phyloP scores from a whole-genome alignment of 1,140 invertebrate species.

The Brachionus manjavacas region DNA sequence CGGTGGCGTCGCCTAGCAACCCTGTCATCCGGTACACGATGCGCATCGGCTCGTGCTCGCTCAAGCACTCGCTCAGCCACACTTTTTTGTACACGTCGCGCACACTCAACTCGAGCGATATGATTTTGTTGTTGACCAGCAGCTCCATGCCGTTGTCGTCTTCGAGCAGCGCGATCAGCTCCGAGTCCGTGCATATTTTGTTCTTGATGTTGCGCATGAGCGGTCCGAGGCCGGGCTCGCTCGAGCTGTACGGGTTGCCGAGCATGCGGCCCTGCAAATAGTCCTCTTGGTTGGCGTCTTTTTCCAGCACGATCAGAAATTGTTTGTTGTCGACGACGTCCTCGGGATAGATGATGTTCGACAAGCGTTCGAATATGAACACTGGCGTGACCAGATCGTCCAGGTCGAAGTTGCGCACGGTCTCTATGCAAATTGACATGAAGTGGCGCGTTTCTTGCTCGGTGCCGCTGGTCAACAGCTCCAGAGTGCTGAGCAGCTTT shows the following conservation, averaged over 20 bases:
- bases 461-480: slow-evolving; percentile 91
- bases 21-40: slow-evolving; percentile 97
- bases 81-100: slow-evolving; percentile 72
- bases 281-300: slow-evolving; percentile 96
- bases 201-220: slow-evolving; percentile 97
- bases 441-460: slow-evolving; percentile 92
- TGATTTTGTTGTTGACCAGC: slow-evolving; percentile 96
- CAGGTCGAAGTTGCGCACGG: slow-evolving; percentile 81
- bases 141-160: slow-evolving; percentile 98
- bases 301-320: slow-evolving; percentile 91
- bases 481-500: slow-evolving; percentile 82
- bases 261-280: slow-evolving; percentile 88
- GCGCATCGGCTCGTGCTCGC: slow-evolving; percentile 84
- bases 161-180: slow-evolving; percentile 86
- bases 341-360: slow-evolving; percentile 87
- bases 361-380: slow-evolving; percentile 87
- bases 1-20: slow-evolving; percentile 89
- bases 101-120: slow-evolving; percentile 87
- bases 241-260: slow-evolving; percentile 90
- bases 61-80: slow-evolving; percentile 67
- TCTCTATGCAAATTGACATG: slow-evolving; percentile 93
- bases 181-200: slow-evolving; percentile 77
- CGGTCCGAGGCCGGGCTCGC: slow-evolving; percentile 85
- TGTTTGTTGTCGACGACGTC: slow-evolving; percentile 63
- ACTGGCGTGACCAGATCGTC: slow-evolving; percentile 91